A percentile compares a stretch with the other conserved stretches of the same genome.
phyloP scores from a whole-genome alignment of 2,113 vertebrate species.

The Mustela nigripes region DNA sequence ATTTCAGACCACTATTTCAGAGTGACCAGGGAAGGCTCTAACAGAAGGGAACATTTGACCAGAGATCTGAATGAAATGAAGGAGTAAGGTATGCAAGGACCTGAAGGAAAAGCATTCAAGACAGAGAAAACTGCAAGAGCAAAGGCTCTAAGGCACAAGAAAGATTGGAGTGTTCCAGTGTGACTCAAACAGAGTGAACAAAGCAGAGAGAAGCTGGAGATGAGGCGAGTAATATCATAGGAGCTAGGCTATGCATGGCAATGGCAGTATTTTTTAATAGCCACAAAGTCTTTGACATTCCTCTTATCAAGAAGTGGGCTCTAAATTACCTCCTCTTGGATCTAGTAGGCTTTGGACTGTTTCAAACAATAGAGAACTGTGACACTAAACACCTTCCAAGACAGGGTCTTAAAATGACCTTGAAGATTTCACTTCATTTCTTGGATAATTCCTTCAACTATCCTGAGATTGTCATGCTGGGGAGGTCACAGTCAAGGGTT shows the following conservation, averaged over 20 bases:
- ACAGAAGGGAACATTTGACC: not conserved
- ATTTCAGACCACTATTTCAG: not conserved
- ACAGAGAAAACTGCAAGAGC: not conserved
- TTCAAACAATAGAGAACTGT: not conserved
- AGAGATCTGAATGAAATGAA: conserved; percentile 21
- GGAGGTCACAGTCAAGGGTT: not conserved
- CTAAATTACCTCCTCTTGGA: not conserved
- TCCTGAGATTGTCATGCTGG: not conserved
- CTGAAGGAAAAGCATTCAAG: conserved; percentile 21
- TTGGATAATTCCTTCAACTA: not conserved
- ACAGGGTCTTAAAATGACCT: not conserved
- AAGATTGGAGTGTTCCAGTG: not conserved
- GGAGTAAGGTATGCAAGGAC: not conserved
- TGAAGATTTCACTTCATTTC: not conserved
- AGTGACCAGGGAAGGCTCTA: not conserved
- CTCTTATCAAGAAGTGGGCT: not conserved
- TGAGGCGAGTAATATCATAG: not conserved
- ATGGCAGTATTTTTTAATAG: not conserved
- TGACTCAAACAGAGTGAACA: not conserved
- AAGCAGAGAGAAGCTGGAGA: not conserved
- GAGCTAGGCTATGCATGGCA: not conserved
- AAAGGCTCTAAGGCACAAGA: not conserved
- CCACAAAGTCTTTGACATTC: not conserved
- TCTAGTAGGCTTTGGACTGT: not conserved
- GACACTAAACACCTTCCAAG: not conserved